Evolutionary conservation across 2,113 vertebrate species (phyloP), one percentile per base, ranked within the genome.

Genomic region (Phasianus colchicus): DNA sequence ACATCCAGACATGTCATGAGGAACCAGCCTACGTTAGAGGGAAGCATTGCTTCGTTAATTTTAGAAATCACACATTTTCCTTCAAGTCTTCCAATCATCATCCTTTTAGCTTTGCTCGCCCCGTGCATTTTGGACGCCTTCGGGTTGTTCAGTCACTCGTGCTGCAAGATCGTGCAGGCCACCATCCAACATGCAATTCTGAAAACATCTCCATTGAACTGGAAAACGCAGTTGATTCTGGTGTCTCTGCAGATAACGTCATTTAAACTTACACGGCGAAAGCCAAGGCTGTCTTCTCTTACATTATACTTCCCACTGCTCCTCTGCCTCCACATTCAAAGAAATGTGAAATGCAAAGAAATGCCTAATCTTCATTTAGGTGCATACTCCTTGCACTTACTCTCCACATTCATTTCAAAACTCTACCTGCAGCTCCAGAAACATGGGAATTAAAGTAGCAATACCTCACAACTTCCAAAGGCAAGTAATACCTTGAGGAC

Each of bases 201-300:
- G 47, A 86, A 83, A 92, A 29, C 16, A 80, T 40, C 78, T 85
- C 79, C 48, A 89, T 5, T 91, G 89, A 86, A 71, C 60, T 55
- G 83, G 88, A 95, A 95, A 93, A 93, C 19, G 30, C 9, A 91
- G 72, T 24, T 40, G 52, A 85, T 83, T 87, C 74, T 50, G 70
- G 40, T 71, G 87, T 85, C 38, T 80, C 81, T 85, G 75, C 81
- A 76, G 48, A 1, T 47, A 69, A 25, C 42, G n/a, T 65, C 77
- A 79, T 71, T 95, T 67, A 77, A 34, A 61, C 8, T 72, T 27
- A 72, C 20, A 77, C 50, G 36, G 34, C 19, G 16, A 60, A 92
- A 69, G 54, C 10, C 50, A 47, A 36, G 54, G 48, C 45, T 40
- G 61, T 24, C 4, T n/a, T 58, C 88, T 66, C 58, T 83, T 87